Base-by-base conservation (phyloP, 2,888 invertebrate genomes). In the Cremastinae sp. region DNA sequence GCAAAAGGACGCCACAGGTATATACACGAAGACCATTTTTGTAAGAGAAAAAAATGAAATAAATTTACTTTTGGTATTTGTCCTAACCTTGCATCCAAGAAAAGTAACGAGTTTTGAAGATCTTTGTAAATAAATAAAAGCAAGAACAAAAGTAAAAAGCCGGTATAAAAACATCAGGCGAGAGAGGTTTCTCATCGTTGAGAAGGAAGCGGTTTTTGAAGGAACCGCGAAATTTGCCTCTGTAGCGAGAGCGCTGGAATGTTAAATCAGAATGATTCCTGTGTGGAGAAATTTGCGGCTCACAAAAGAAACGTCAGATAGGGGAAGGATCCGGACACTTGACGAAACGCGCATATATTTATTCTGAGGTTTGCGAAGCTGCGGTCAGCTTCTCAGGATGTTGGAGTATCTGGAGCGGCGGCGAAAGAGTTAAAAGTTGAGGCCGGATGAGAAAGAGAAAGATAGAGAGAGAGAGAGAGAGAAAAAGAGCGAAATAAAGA, bases 341-440 rank as follows among this genome's bases (percentile, higher is more conserved):
- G 45, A 55, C 53, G 22, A 61, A 45, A 53, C 70, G 62, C 61
- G 70, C 61, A 70, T 61, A 70, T 51, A 62, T 70, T 70, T 70
- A 70, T 70, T 55, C 55, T 45, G 61, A 55, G 61, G 55, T 69
- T 28, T 28, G 28, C 16, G 59, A 41, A n/a, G 53, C 18, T 18
- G 12, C 35, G 53, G 49, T 59, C 9, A 41, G 12, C 37, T 49
- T 37, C 9, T 14, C 22, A 22, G 56, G 70, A 18, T 41, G 16
- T 51, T 59, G 28, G 28, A 37, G 58, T 73, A 66, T 73, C 59
- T 59, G 51, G 66, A 68, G 62, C 49, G 66, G 74, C 71, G 71
- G 68, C 74, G 41, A 74, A 53, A 62, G 71, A 61, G 69, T 55
- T 77, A 51, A 55, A 66, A 55, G 70, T 62, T 43, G 55, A 59